Percentiles rank a stretch among this genome's conserved stretches.
These are phyloP conservation scores for Chelonia mydas DNA, from an alignment of 2,797 vertebrate species.

Conservation along the genomic window DNA sequence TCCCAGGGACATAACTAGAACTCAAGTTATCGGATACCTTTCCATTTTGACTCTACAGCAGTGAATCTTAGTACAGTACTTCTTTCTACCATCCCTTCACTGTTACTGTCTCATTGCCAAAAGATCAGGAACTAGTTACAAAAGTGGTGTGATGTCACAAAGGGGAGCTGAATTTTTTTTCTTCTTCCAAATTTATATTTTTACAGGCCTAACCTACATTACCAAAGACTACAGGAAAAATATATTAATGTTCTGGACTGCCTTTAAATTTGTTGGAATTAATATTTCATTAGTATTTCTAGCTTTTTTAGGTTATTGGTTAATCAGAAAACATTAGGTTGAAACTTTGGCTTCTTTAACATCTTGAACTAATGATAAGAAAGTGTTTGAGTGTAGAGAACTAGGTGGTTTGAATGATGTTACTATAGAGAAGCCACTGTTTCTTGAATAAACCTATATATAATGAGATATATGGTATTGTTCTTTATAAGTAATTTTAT, in stretches of 20 bases:
- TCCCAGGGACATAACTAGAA: neutral
- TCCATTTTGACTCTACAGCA: neutral
- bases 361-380: neutral
- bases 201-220: neutral
- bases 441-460: neutral
- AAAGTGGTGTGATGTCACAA: neutral
- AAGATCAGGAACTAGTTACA: neutral
- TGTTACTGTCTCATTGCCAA: neutral
- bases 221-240: neutral
- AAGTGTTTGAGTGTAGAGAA: neutral
- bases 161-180: neutral
- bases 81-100: neutral
- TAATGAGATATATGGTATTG: neutral
- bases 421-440: neutral
- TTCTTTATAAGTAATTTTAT: neutral
- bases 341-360: neutral
- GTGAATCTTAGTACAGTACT: neutral
- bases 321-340: neutral
- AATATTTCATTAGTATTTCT: neutral
- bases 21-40: neutral
- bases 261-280: neutral
- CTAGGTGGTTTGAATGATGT: neutral
- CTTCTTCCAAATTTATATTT: neutral
- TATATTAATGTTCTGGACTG: neutral
- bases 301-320: neutral